phyloP scores from a whole-genome alignment of 2,113 vertebrate species.

The Anguilla rostrata region DNA sequence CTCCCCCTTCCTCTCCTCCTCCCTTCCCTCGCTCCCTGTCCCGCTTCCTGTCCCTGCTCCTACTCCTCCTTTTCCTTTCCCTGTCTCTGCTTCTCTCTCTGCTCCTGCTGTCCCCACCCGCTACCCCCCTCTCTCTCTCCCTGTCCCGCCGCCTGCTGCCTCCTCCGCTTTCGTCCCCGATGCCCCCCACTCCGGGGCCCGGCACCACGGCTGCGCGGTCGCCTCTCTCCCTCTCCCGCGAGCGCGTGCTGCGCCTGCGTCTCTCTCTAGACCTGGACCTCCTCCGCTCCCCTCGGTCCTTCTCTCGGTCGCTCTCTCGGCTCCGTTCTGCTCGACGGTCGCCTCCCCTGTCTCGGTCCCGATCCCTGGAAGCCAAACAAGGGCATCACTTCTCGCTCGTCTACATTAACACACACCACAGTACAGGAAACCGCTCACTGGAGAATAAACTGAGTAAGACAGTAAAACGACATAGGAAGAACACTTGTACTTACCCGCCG shows the following conservation, averaged over 20 bases:
- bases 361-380: slow-evolving; percentile 57
- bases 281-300: slow-evolving; percentile 72
- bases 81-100: slow-evolving; percentile 71
- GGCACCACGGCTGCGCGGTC: slow-evolving; percentile 39
- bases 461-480: too few species aligned
- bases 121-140: slow-evolving; percentile 53
- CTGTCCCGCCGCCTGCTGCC: slow-evolving; percentile 62
- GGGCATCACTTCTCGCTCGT: neutral
- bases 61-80: slow-evolving; percentile 68
- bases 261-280: slow-evolving; percentile 82
- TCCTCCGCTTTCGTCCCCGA: slow-evolving; percentile 38
- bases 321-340: slow-evolving; percentile 77
- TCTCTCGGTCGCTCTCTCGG: slow-evolving; percentile 74
- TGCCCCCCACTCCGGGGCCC: slow-evolving; percentile 63
- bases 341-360: slow-evolving; percentile 68
- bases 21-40: slow-evolving; percentile 74
- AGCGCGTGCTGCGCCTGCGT: slow-evolving; percentile 72
- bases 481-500: slow-evolving; percentile 53
- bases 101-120: slow-evolving; percentile 57
- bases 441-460: neutral
- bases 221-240: slow-evolving; percentile 71
- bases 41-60: slow-evolving; percentile 70
- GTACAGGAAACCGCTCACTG: neutral
- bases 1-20: slow-evolving; percentile 55
- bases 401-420: neutral